Base-by-base conservation (phyloP, 2,888 invertebrate species). In the Morpho deidamia region DNA sequence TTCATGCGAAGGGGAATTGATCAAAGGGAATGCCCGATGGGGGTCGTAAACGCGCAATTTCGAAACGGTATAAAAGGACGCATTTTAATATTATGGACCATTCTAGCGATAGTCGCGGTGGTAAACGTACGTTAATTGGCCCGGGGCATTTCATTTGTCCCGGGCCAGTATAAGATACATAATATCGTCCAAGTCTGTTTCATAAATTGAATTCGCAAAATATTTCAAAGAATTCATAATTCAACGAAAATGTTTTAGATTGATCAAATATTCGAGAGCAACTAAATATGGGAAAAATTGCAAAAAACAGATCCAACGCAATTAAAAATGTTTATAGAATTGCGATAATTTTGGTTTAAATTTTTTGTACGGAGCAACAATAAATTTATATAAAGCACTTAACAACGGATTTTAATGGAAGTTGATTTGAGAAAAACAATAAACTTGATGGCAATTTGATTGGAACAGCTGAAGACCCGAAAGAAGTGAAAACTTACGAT, bases 51-150 rank as follows among this genome's bases (percentile, higher is more conserved):
- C 48, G 43, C 51, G 58, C 45, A 49, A 42, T 46, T 44, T 23
- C 34, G 11, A 39, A 44, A 56, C 43, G 39, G 53, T 59, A 59
- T 59, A 59, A 56, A 59, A 53, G 47, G 47, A 23, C 8, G 12
- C 38, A 37, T 41, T 56, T 42, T 40, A 11, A 12, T 35, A 32
- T 32, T 23, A 42, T 44, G 32, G 9, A 8, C 39, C 56, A 59
- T 45, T 59, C 44, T 14, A 51, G 23, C 46, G 35, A 39, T 14
- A 35, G 11, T 23, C 12, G 14, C 43, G 38, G 23, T 44, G 4
- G 39, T 14, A 33, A 47, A 11, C 23, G 32, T 12, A 33, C 32
- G 40, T 32, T 8, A 10, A 45, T 23, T 23, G 53, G 49, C 40
- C 46, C 45, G 46, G 53, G 56, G 48, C 33, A 40, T 34, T 5